Base-by-base conservation (phyloP, 2,113 vertebrate genomes). In the Pedionomus torquatus region DNA sequence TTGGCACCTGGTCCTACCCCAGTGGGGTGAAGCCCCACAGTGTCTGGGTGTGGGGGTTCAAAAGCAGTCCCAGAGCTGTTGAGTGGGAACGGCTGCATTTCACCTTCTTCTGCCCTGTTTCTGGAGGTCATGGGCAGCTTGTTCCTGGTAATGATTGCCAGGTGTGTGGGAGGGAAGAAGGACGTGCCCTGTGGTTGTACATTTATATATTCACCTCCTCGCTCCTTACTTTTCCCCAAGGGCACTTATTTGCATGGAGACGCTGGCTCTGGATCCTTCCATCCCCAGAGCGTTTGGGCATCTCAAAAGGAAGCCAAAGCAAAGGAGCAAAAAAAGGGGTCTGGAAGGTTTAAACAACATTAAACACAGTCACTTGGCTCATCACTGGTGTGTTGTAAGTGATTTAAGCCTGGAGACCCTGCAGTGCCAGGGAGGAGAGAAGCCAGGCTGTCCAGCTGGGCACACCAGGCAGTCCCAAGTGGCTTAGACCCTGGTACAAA, bases 371-470 rank as follows among this genome's bases (percentile, higher is more conserved):
- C 60, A 23, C 37, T 49, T 81, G 51, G 3, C 48, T 84, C 78
- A 17, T 41, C 28, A 58, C 18, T 66, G 64, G 39, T 54, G 12
- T 26, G 17, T 7, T 72, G 19, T 28, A 51, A 64, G 57, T 37
- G 2, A 70, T 79, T 70, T 58, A 86, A 89, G 31, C 24, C 14
- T 65, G 58, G 23, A 18, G 16, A 41, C 23, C 26, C 20, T 69
- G 44, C 3, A 9, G 33, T 55, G 17, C 31, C 49, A 0, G 4
- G 71, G 19, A 0, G 3, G 14, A 57, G 11, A n/a, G 0, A 8
- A 90, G 17, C 57, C 70, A 58, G 55, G 30, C 51, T 70, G 41
- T 48, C 30, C 4, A 3, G 7, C 69, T 51, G 51, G 33, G 23
- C 39, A 55, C 31, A 66, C 24, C 5, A 1, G 20, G 28, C 24